Conservation (phyloP, 2,888 invertebrate genomes). For the Lasioglossum oenotherae region DNA sequence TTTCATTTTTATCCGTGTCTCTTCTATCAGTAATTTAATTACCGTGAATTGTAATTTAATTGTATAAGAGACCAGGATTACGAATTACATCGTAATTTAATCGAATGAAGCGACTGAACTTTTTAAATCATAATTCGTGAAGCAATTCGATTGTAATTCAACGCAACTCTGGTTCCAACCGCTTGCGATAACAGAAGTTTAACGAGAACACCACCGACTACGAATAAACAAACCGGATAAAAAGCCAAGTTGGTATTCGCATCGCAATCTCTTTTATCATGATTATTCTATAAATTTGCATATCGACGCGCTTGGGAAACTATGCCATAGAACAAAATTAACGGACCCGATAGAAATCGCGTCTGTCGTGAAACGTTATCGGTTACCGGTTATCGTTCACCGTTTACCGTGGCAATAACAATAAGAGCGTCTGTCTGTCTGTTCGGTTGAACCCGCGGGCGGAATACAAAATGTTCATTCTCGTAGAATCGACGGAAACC, state of each 20-base stretch:
- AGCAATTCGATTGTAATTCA: too few species aligned
- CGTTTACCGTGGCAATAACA: background rate
- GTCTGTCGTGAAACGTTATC: background rate
- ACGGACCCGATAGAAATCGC: background rate
- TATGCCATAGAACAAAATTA: constrained; percentile 2
- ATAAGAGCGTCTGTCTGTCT: background rate
- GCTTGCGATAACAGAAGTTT: background rate
- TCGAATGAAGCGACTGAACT: too few species aligned
- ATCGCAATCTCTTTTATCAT: constrained; percentile 10
- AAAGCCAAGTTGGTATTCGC: constrained; percentile 35
- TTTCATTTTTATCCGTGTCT: too few species aligned
- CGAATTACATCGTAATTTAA: too few species aligned
- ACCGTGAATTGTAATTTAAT: too few species aligned
- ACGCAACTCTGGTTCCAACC: background rate
- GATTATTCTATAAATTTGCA: background rate
- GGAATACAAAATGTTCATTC: background rate
- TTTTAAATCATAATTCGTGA: too few species aligned
- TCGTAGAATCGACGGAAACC: constrained; percentile 13
- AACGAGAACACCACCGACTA: constrained; percentile 12
- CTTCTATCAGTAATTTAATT: too few species aligned
- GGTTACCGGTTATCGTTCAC: background rate
- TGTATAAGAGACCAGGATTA: too few species aligned
- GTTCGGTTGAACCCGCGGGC: background rate
- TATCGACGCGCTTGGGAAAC: constrained; percentile 2
- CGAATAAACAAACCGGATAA: constrained; percentile 6